These are phyloP conservation scores for Dipus sagitta DNA, from an alignment of 2,797 vertebrate species.

Conservation along the genomic window DNA sequence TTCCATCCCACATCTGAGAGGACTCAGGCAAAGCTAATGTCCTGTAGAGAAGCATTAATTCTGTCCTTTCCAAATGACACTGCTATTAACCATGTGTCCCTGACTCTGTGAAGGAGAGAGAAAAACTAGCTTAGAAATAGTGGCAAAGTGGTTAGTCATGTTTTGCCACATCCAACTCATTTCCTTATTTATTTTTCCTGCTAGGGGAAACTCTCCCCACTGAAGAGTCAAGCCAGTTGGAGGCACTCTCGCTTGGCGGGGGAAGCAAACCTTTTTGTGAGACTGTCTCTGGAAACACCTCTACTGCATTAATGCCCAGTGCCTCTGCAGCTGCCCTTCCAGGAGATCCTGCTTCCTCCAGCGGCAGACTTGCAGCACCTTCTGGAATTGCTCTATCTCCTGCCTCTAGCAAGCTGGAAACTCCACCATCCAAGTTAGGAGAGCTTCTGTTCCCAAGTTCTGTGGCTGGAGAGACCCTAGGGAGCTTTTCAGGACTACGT, in stretches of 20 bases:
- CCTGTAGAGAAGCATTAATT: fast-evolving
- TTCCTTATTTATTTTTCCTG: constrained; percentile 65
- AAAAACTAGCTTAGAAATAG: background rate
- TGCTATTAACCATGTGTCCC: background rate
- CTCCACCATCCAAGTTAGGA: constrained; percentile 85
- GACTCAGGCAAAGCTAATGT: too few relatives aligned
- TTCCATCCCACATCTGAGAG: background rate
- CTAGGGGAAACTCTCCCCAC: constrained; percentile 79
- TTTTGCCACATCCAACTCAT: background rate
- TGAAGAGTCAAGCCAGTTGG: constrained; percentile 87
- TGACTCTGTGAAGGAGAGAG: background rate
- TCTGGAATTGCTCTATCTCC: constrained; percentile 69
- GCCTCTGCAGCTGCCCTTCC: constrained; percentile 69
- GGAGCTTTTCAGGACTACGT: constrained; percentile 94
- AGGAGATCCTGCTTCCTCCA: constrained; percentile 70
- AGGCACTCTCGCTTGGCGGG: constrained; percentile 87
- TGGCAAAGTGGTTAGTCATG: background rate
- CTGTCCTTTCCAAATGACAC: background rate
- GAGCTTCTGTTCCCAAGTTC: constrained; percentile 85
- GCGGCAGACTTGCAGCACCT: constrained; percentile 83
- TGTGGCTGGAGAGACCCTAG: constrained; percentile 93
- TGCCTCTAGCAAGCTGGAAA: constrained; percentile 85
- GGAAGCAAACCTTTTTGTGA: constrained; percentile 88
- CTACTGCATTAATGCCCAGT: constrained; percentile 86
- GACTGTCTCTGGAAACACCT: constrained; percentile 85